These are phyloP conservation scores for Numida meleagris DNA, from an alignment of 2,113 vertebrate species.

Conservation along the genomic window DNA sequence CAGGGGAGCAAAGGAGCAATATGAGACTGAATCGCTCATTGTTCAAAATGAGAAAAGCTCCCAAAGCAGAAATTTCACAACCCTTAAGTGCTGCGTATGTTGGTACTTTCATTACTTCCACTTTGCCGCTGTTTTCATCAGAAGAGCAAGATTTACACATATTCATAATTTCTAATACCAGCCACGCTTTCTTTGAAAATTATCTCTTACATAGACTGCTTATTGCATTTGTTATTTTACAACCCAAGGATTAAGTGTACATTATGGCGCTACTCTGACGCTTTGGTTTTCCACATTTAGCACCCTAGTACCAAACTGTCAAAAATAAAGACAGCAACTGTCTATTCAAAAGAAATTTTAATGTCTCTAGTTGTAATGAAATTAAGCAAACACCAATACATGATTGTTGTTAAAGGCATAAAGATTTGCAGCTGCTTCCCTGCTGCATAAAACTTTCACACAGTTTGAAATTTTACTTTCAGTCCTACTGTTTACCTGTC, in stretches of 20 bases:
- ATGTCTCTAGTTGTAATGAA: neutral
- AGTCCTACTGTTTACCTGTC: neutral
- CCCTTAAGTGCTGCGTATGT: neutral
- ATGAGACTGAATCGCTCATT: neutral
- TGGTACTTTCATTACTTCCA: neutral
- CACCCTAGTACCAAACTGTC: neutral
- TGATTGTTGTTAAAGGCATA: neutral
- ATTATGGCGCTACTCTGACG: neutral
- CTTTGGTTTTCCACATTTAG: too few species aligned
- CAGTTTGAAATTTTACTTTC: neutral
- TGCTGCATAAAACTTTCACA: neutral
- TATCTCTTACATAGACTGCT: neutral
- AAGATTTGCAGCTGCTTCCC: neutral
- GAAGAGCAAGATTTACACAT: neutral
- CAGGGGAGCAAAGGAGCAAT: neutral
- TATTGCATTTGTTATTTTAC: neutral
- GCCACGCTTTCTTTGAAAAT: neutral
- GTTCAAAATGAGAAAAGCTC: neutral
- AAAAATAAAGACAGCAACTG: neutral
- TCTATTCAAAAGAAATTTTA: neutral
- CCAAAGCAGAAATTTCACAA: neutral
- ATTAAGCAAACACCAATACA: neutral
- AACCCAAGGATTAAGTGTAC: neutral
- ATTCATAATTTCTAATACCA: neutral
- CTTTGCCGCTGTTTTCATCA: neutral